phyloP scores from a whole-genome alignment of 2,113 vertebrate species.

The Charadrius vociferus region DNA sequence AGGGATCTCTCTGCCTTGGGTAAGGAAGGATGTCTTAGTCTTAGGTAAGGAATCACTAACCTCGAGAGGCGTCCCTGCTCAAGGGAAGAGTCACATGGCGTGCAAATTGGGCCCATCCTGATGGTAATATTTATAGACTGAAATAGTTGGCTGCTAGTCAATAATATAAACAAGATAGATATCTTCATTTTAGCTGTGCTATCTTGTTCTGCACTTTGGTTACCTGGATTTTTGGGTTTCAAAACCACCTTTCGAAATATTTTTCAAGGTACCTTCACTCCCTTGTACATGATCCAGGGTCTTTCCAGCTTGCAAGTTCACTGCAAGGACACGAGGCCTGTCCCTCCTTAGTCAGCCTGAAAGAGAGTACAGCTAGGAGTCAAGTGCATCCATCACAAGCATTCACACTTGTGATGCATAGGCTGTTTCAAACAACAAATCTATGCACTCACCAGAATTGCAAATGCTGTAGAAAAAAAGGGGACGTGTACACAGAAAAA shows the following conservation, averaged over 20 bases:
- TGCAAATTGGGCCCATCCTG: background rate
- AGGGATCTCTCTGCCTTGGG: too few species aligned
- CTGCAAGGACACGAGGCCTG: background rate
- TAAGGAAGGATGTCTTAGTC: background rate
- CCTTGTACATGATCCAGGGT: too few species aligned
- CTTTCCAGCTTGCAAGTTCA: too few species aligned
- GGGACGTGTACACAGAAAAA: too few species aligned
- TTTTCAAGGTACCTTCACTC: background rate
- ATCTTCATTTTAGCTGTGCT: background rate
- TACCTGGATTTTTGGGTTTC: background rate
- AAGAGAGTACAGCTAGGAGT: background rate
- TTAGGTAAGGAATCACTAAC: background rate
- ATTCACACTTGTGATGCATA: too few species aligned
- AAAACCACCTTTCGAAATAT: background rate
- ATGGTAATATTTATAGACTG: background rate
- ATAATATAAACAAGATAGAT: background rate
- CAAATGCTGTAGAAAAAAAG: background rate
- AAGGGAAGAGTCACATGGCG: background rate
- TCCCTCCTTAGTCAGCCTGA: background rate
- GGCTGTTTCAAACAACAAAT: background rate
- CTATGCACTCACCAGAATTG: background rate
- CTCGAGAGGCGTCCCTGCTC: background rate
- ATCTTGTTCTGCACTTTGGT: background rate
- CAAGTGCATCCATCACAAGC: background rate
- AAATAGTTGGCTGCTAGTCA: background rate